Evolutionary conservation across 1,140 invertebrate species (phyloP).

Genomic region (Lithobius niger): DNA sequence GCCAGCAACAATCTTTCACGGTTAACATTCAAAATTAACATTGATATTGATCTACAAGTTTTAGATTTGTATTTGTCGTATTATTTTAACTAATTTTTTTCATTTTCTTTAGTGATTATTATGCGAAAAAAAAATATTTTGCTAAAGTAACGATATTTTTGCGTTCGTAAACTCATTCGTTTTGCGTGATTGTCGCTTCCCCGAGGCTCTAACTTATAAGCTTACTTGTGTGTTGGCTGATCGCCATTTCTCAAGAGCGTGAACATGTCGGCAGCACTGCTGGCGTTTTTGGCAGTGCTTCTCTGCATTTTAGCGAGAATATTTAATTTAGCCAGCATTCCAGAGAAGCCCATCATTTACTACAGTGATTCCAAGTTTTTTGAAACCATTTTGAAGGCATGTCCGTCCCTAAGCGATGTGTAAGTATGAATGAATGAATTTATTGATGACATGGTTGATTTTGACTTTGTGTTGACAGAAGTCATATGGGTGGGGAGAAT

Average conservation of each 20-base stretch:
- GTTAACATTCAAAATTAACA: too few species aligned
- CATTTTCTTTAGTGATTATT: background rate
- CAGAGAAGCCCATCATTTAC: slow-evolving; percentile 54
- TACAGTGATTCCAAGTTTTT: slow-evolving; percentile 59
- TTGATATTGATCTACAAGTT: too few species aligned
- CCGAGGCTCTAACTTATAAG: too few species aligned
- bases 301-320: slow-evolving; percentile 64
- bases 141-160: too few species aligned
- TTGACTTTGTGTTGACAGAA: background rate
- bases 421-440: background rate
- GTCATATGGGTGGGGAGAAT: too few species aligned
- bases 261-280: slow-evolving; percentile 55
- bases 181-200: too few species aligned
- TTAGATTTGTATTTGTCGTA: background rate
- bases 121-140: background rate
- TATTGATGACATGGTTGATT: background rate
- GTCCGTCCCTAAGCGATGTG: slow-evolving; percentile 39
- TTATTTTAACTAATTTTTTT: background rate
- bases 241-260: too few species aligned
- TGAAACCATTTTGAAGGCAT: slow-evolving; percentile 55
- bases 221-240: too few species aligned
- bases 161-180: too few species aligned
- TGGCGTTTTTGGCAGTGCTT: slow-evolving; percentile 59
- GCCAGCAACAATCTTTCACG: too few species aligned
- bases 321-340: slow-evolving; percentile 62